Base-by-base conservation (phyloP, 2,888 invertebrate species). In the Heliothis peltigera region DNA sequence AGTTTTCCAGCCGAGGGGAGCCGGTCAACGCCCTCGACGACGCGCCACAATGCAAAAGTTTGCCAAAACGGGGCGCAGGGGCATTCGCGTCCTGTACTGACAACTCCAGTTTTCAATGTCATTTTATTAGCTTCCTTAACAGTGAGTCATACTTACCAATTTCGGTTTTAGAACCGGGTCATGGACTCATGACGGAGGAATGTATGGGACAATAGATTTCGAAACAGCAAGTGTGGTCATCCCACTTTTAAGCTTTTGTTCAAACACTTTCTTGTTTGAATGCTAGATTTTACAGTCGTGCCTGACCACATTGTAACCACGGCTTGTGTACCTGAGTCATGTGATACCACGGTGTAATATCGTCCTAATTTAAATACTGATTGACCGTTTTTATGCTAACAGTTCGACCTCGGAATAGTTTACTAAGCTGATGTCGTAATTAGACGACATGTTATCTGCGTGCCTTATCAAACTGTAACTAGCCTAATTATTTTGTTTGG, bases 21-120 rank as follows among this genome's bases (percentile, higher is more conserved):
- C 75, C 76, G 90, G 92, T 93, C 90, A 93, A 93, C 70, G 94
- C 82, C 89, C 94, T 86, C 85, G 58, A 46, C 60, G 87, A 84
- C 86, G 84, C 87, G 80, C 77, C 79, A 86, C 85, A 85, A 84
- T 86, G 84, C 82, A 78, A 86, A 88, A 86, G 84, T 78, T 74
- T 72, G 89, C 90, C 89, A 89, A 92, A 92, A 89, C 89, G 85
- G 89, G 62, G 88, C 87, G 63, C 60, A 51, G n/a, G 65, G 53
- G 53, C 86, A 77, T 83, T 82, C 84, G 82, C 82, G 87, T 85
- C 81, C 82, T 82, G 72, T 68, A 48, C 63, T 77, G 77, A 70
- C 76, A 74, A 80, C 72, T 79, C 70, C 66, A 80, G 74, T 74
- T 83, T 83, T 85, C 84, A 84, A 84, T 86, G 84, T 82, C 82